phyloP scores from a whole-genome alignment of 1,140 invertebrate species.

The Listronotus oregonensis region DNA sequence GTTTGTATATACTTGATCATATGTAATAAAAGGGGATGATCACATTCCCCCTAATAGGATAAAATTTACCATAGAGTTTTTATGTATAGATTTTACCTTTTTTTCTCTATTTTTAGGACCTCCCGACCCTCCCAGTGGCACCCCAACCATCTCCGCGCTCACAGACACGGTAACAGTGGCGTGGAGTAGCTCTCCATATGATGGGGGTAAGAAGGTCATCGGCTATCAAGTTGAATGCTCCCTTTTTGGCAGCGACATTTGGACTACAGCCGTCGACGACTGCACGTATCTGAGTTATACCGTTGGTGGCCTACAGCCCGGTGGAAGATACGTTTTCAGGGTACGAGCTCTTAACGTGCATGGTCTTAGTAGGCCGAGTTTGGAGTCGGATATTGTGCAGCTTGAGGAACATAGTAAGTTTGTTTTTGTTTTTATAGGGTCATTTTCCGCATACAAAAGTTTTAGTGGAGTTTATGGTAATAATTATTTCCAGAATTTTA shows the following conservation, averaged over 20 bases:
- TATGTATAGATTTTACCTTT: too few relatives aligned
- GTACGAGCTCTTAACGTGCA: constrained; percentile 80
- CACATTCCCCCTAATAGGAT: too few relatives aligned
- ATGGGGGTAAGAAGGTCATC: constrained; percentile 83
- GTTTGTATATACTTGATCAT: too few relatives aligned
- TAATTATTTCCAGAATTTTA: too few relatives aligned
- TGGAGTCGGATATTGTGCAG: constrained; percentile 60
- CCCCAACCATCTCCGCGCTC: constrained; percentile 63
- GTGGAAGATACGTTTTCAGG: constrained; percentile 70
- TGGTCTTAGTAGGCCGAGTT: constrained; percentile 73
- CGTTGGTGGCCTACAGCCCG: constrained; percentile 61
- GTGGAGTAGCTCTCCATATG: constrained; percentile 82
- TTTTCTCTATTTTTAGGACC: constrained; percentile 59
- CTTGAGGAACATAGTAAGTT: constrained; percentile 55
- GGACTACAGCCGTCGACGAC: constrained; percentile 64
- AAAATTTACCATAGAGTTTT: too few relatives aligned
- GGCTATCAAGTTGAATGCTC: constrained; percentile 81
- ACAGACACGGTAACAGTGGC: constrained; percentile 65
- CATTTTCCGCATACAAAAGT: too few relatives aligned
- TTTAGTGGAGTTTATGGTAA: too few relatives aligned
- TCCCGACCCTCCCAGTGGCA: constrained; percentile 74
- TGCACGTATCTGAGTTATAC: constrained; percentile 70
- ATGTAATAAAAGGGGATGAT: too few relatives aligned
- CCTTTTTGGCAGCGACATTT: constrained; percentile 60
- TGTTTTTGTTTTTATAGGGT: not conserved